These are phyloP conservation scores for Papilio aristodemus DNA, from an alignment of 1,140 invertebrate species.

Conservation along the genomic window DNA sequence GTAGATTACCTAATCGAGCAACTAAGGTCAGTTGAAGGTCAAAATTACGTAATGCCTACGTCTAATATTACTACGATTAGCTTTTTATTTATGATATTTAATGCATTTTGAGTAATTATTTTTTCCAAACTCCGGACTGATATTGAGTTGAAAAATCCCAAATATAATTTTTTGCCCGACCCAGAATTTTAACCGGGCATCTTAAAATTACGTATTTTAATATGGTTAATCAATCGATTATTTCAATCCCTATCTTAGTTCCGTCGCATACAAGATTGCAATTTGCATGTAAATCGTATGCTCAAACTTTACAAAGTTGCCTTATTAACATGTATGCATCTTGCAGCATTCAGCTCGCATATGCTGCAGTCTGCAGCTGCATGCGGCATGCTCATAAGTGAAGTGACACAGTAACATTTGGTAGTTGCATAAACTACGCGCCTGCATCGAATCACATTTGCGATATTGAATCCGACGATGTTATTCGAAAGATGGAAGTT, in stretches of 20 bases:
- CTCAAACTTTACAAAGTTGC: conserved; percentile 43
- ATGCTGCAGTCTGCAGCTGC: conserved; percentile 30
- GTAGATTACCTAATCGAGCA: conserved; percentile 11
- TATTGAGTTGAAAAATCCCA: too few species aligned
- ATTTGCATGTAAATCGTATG: conserved; percentile 47
- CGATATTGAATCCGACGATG: conserved; percentile 32
- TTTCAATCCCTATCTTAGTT: conserved; percentile 13
- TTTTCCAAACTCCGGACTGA: too few species aligned
- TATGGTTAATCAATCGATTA: background rate
- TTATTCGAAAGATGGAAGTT: conserved; percentile 26
- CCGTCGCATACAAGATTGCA: conserved; percentile 28
- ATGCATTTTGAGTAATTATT: too few species aligned
- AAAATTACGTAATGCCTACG: background rate
- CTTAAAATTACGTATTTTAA: too few species aligned
- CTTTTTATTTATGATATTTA: background rate
- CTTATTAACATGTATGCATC: conserved; percentile 42
- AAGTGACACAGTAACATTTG: conserved; percentile 48
- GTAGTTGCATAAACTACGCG: conserved; percentile 48
- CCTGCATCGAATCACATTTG: conserved; percentile 43
- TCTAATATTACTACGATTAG: background rate
- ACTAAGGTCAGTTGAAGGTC: conserved; percentile 14
- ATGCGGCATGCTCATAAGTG: conserved; percentile 27
- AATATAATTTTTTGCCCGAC: too few species aligned
- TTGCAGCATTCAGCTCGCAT: conserved; percentile 34
- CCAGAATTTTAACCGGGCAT: too few species aligned